Evolutionary conservation across 2,888 invertebrate species (phyloP).

Genomic region (Alviniconcha strummeri): DNA sequence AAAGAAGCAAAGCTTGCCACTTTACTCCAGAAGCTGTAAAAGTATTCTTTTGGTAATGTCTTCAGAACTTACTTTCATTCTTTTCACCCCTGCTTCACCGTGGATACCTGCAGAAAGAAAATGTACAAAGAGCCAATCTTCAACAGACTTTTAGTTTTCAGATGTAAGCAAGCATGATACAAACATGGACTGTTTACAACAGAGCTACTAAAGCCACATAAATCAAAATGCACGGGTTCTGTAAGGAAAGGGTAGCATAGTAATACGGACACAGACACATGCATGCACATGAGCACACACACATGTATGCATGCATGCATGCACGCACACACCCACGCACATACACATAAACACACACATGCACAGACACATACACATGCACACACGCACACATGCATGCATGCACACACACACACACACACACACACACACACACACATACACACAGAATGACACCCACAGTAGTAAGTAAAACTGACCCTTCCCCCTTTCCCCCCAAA

Average conservation of each 20-base stretch:
- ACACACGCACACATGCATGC: neutral
- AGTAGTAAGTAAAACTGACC: neutral
- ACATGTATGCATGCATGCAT: neutral
- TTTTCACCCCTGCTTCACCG: slow-evolving; percentile 77
- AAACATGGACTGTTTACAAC: no score
- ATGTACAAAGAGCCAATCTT: neutral
- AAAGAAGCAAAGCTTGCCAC: no score
- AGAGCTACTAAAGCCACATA: no score
- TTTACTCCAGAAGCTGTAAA: no score
- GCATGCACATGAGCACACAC: no score
- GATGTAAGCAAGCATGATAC: no score
- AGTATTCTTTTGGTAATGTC: no score
- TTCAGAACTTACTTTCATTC: slow-evolving; percentile 71
- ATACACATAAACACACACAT: neutral
- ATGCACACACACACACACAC: neutral
- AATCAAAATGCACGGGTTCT: neutral
- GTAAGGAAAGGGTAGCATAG: neutral
- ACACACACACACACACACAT: neutral
- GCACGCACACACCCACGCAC: neutral
- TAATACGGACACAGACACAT: no score
- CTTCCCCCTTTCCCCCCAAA: neutral
- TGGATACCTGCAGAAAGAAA: slow-evolving; percentile 66
- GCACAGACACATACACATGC: neutral
- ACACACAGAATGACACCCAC: neutral
- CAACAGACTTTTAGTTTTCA: no score